phyloP scores from a whole-genome alignment of 2,797 vertebrate species.

The Gallinago stenura region DNA sequence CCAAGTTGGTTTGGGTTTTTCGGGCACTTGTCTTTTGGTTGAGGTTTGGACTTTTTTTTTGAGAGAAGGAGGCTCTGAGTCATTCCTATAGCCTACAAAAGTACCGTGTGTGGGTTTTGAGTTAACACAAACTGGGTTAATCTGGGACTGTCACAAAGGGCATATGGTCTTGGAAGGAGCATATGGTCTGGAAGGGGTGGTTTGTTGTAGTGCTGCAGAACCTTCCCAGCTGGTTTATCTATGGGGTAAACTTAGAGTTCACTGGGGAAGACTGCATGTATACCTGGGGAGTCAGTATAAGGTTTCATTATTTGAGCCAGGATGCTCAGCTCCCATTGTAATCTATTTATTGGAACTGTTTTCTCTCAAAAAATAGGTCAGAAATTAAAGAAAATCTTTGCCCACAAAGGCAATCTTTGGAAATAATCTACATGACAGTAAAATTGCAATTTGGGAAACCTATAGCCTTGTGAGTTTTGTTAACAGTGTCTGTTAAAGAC shows the following conservation, averaged over 20 bases:
- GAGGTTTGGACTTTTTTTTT: rapidly evolving
- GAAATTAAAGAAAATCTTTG: not conserved
- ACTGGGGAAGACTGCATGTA: not conserved
- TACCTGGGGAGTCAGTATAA: not conserved
- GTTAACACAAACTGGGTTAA: slow-evolving; percentile 52
- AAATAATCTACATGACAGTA: not conserved
- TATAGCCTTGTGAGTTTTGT: not conserved
- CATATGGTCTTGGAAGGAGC: slow-evolving; percentile 17
- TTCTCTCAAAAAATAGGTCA: not conserved
- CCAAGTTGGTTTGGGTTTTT: rapidly evolving
- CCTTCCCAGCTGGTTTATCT: not conserved
- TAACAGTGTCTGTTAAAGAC: not conserved
- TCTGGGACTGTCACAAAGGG: slow-evolving; percentile 29
- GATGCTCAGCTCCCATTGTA: not conserved
- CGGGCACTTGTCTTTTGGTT: rapidly evolving
- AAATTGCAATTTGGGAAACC: not conserved
- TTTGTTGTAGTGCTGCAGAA: not conserved
- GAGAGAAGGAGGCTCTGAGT: not conserved
- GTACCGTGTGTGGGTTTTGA: not conserved
- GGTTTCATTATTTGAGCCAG: not conserved
- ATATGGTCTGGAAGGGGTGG: slow-evolving; percentile 1
- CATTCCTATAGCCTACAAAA: not conserved
- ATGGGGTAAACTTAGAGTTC: not conserved
- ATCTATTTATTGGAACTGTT: not conserved
- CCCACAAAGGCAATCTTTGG: not conserved